Evolutionary conservation across 1,140 invertebrate species (phyloP).

Genomic region (Acyrthosiphon pisum): DNA sequence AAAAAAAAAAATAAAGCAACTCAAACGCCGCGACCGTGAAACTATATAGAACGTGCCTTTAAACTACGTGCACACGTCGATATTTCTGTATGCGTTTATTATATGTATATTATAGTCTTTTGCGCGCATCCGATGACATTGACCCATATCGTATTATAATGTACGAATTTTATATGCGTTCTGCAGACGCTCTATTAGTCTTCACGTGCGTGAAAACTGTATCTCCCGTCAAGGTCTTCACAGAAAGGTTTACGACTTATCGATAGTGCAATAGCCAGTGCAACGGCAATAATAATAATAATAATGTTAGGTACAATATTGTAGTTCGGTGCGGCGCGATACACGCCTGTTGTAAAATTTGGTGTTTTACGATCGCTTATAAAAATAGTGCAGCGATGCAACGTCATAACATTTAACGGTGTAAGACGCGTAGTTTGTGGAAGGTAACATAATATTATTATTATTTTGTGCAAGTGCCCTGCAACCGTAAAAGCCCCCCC

Average conservation of each 20-base stretch:
- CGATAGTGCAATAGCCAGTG: background rate
- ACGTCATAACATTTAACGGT: background rate
- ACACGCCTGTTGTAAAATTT: background rate
- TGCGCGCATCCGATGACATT: background rate
- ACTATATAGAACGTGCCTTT: background rate
- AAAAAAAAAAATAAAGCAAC: background rate
- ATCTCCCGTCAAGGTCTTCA: background rate
- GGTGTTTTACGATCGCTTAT: background rate
- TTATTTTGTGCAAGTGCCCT: background rate
- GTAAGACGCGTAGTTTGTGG: background rate
- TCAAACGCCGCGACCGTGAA: background rate
- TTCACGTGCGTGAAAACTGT: background rate
- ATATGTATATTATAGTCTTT: background rate
- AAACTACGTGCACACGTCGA: background rate
- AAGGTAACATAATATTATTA: background rate
- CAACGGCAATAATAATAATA: background rate
- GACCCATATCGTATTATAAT: background rate
- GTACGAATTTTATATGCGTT: background rate
- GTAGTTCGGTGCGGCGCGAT: background rate
- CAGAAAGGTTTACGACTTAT: background rate
- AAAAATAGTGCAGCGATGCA: background rate
- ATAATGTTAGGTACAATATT: background rate
- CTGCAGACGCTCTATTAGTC: background rate
- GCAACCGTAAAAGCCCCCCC: no score
- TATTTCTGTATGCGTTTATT: background rate